A percentile compares a stretch with the other conserved stretches of the same genome.
Evolutionary conservation across 2,888 invertebrate genomes (phyloP).

Genomic region (Epirrhoe alternata): DNA sequence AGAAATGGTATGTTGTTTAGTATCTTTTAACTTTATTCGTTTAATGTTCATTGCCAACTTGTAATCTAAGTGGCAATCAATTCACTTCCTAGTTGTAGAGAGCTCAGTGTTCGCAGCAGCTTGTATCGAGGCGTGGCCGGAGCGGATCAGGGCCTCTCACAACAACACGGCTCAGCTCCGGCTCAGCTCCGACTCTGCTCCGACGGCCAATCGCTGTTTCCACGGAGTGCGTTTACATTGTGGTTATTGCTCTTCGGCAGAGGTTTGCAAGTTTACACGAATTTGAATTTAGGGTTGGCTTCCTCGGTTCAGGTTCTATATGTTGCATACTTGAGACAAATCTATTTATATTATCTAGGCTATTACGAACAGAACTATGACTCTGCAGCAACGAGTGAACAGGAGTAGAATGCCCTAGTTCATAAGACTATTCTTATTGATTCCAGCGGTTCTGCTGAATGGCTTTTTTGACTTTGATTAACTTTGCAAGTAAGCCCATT

Average conservation of each 20-base stretch:
- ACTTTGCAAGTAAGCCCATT: not conserved
- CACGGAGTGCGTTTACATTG: slow-evolving; percentile 12
- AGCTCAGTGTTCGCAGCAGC: not conserved
- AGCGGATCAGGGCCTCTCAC: not conserved
- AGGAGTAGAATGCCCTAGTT: too few species aligned
- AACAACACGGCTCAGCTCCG: not conserved
- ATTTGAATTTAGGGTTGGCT: not conserved
- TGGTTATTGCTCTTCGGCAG: slow-evolving; percentile 11
- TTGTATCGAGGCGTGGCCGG: not conserved
- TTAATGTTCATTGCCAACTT: not conserved
- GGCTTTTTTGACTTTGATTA: too few species aligned
- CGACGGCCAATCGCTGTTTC: slow-evolving; percentile 8
- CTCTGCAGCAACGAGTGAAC: not conserved
- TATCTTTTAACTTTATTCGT: not conserved
- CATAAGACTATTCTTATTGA: too few species aligned
- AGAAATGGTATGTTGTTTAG: too few species aligned
- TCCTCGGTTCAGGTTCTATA: not conserved
- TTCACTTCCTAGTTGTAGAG: not conserved
- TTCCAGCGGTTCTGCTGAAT: too few species aligned
- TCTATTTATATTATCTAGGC: too few species aligned
- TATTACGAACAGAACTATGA: too few species aligned
- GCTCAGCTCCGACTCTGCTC: too few species aligned
- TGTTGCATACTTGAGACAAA: not conserved
- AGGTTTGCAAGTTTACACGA: not conserved
- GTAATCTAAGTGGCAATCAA: not conserved